These are phyloP conservation scores for Druon quercuslanigerum DNA, from an alignment of 1,140 invertebrate genomes.

Conservation along the genomic window DNA sequence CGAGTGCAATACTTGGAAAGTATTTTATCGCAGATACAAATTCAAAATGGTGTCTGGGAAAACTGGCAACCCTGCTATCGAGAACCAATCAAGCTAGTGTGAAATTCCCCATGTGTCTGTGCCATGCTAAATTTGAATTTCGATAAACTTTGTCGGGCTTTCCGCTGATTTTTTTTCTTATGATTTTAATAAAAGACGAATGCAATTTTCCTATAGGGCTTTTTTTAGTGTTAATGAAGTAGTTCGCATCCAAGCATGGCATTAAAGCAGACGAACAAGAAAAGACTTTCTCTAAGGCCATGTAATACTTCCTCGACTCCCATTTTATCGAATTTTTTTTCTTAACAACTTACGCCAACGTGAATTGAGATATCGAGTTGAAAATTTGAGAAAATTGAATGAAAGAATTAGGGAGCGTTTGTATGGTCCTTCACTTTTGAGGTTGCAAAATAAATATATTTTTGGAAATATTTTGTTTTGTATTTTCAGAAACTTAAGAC, in stretches of 20 bases:
- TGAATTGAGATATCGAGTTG: no score
- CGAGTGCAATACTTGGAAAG: neutral
- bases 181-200: neutral
- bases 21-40: neutral
- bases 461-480: neutral
- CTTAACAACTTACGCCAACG: no score
- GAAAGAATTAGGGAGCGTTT: no score
- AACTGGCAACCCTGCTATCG: slow-evolving; percentile 11
- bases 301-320: no score
- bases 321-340: no score
- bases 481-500: no score
- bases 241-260: neutral
- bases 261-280: neutral
- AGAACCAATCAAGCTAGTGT: neutral
- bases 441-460: no score
- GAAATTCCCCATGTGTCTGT: slow-evolving; percentile 9
- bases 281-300: no score
- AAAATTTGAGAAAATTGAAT: no score
- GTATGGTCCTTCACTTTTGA: no score
- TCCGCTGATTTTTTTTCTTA: neutral
- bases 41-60: neutral
- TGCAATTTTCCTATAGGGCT: neutral
- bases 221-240: neutral
- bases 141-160: neutral
- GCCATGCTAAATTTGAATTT: slow-evolving; percentile 22